Evolutionary conservation across 64 coral and sea anemone genomes (phyloP), one percentile per base, ranked within the genome.

Genomic region (Stylophora pistillata): DNA sequence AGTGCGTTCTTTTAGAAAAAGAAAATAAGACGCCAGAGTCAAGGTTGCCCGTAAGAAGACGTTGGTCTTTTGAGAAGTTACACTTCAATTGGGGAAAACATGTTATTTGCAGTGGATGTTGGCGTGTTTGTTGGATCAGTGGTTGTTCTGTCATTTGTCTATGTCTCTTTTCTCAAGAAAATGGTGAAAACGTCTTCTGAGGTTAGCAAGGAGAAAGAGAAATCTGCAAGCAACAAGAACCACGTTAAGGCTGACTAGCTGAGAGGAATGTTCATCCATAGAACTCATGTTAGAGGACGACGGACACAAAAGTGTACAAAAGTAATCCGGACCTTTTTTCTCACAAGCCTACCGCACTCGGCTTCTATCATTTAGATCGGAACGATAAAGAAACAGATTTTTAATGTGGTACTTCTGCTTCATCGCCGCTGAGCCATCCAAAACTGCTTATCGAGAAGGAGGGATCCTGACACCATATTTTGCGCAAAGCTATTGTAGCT

Each of bases 151-250:
- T 84, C 80, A 13, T 68, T 84, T n/a, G 80, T 84, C 0, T 84
- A 84, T 23, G 80, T 84, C 4, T 84, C 80, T 70, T 84, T 84
- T 25, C 23, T 84, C 26, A 84, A 70, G 61, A 84, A 34, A 26
- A 84, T 84, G 80, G 80, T 84, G 11, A 70, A 84, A 23, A 84
- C 60, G 5, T 84, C 80, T 27, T 71, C 80, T 23, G 59, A 84
- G 23, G 62, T 84, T 41, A 84, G 80, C 80, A 84, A 25, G 47
- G 80, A 84, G 15, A 84, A 21, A 37, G 80, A 84, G 34, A 0
- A 70, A 12, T 23, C 80, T 47, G 37, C 37, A 47, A 47, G 37
- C 10, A 41, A 11, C 31, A 84, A 27, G 27, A 1, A 23, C 23
- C 34, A 23, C 9, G 37, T 53, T 3, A 13, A 30, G 7, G 34